A percentile compares a stretch with the other conserved stretches of the same genome.
These are phyloP conservation scores for Otocyon megalotis DNA, from an alignment of 2,113 vertebrate genomes.

Conservation along the genomic window DNA sequence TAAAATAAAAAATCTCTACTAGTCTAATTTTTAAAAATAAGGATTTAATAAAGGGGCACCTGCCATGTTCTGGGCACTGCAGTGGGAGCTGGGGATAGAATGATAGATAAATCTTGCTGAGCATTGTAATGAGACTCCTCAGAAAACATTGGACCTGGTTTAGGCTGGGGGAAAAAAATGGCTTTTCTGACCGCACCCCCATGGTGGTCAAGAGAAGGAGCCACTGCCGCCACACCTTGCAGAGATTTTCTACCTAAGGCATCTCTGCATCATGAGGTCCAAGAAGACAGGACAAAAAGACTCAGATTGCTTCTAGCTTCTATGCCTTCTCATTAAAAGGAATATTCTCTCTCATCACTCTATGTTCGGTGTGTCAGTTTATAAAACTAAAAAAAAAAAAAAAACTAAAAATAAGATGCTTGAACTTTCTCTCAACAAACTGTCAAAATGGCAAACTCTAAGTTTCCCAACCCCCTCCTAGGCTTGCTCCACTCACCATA, in stretches of 20 bases:
- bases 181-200: neutral
- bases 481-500: neutral
- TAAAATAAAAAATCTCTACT: neutral
- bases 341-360: neutral
- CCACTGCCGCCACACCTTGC: neutral
- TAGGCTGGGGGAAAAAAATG: neutral
- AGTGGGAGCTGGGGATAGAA: neutral
- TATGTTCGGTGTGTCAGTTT: neutral
- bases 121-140: neutral
- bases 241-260: neutral
- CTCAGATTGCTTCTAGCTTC: neutral
- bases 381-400: neutral
- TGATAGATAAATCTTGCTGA: neutral
- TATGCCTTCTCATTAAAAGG: neutral
- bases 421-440: neutral
- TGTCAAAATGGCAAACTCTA: neutral
- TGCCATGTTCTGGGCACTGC: neutral
- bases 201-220: neutral
- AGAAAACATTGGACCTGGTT: neutral
- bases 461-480: neutral
- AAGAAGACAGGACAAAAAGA: neutral
- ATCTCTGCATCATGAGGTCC: neutral
- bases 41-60: neutral
- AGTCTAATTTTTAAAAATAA: neutral
- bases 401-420: neutral